A percentile compares a stretch with the other conserved stretches of the same genome.
Evolutionary conservation across 2,888 invertebrate genomes (phyloP).

Genomic region (Psylliodes chrysocephalus): DNA sequence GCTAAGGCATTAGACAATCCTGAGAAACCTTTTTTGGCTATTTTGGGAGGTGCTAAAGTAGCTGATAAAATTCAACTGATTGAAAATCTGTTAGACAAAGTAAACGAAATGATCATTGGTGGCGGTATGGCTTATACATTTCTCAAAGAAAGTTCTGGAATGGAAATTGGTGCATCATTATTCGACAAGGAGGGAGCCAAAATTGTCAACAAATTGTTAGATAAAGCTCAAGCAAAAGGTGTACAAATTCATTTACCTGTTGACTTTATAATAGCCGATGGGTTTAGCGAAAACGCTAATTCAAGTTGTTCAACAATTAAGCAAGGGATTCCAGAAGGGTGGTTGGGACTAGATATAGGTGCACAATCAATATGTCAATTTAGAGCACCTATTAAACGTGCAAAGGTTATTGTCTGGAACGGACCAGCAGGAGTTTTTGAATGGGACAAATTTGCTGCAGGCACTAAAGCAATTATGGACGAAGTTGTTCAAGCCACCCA

Average conservation of each 20-base stretch:
- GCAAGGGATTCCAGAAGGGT: constrained; percentile 89
- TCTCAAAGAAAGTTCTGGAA: constrained; percentile 88
- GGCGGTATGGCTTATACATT: constrained; percentile 99
- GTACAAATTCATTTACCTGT: constrained; percentile 94
- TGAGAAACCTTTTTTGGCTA: constrained; percentile 95
- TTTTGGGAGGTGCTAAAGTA: constrained; percentile 98
- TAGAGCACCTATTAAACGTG: constrained; percentile 82
- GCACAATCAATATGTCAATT: constrained; percentile 86
- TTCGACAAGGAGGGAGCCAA: constrained; percentile 97
- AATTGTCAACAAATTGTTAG: constrained; percentile 88
- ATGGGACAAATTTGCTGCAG: constrained; percentile 90
- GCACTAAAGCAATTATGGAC: constrained; percentile 94
- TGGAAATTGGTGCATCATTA: constrained; percentile 95
- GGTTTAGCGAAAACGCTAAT: constrained; percentile 93
- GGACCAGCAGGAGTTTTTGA: constrained; percentile 99
- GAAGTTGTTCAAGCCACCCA: constrained; percentile 90
- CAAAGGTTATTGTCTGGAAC: constrained; percentile 70
- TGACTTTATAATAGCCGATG: constrained; percentile 95
- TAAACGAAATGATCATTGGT: constrained; percentile 99
- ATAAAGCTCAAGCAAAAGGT: constrained; percentile 91
- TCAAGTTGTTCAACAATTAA: constrained; percentile 80
- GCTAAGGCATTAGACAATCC: constrained; percentile 97
- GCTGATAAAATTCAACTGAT: constrained; percentile 98
- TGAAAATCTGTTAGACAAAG: constrained; percentile 96
- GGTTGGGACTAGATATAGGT: constrained; percentile 96